These are phyloP conservation scores for Engystomops pustulosus DNA, from an alignment of 2,113 vertebrate genomes.

Conservation along the genomic window DNA sequence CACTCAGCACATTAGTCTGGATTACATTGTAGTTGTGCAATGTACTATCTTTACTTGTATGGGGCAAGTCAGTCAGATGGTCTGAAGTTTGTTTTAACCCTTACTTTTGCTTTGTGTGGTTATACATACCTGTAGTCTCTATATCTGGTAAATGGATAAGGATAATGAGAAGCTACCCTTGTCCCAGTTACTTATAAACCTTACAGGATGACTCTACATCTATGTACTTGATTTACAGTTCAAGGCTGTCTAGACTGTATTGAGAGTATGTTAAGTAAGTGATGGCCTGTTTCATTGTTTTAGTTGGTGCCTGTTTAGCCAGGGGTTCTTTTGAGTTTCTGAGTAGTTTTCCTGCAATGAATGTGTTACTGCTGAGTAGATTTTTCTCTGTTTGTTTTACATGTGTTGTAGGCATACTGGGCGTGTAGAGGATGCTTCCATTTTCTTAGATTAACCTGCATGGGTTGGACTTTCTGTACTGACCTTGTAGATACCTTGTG, in stretches of 20 bases:
- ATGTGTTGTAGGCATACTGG: slow-evolving; percentile 31
- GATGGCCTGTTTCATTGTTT: slow-evolving; percentile 10
- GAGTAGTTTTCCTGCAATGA: slow-evolving; percentile 9
- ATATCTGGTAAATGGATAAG: background rate
- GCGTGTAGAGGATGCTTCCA: slow-evolving; percentile 28
- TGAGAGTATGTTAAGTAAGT: background rate
- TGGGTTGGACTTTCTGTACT: background rate
- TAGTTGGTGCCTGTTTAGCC: slow-evolving; percentile 11
- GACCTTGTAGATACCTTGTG: background rate
- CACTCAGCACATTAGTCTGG: slow-evolving; percentile 35
- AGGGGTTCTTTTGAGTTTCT: background rate
- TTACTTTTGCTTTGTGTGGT: background rate
- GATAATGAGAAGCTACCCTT: background rate
- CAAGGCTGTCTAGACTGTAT: background rate
- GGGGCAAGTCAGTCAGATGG: slow-evolving; percentile 22
- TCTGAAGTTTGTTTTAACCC: slow-evolving; percentile 10
- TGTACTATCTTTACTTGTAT: slow-evolving; percentile 37
- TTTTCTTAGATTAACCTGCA: slow-evolving; percentile 31
- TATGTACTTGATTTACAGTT: background rate
- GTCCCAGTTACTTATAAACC: slow-evolving; percentile 2
- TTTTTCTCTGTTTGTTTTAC: slow-evolving; percentile 37
- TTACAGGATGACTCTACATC: background rate
- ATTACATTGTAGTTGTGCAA: slow-evolving; percentile 48
- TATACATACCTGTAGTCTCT: background rate
- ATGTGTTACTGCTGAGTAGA: slow-evolving; percentile 1